These are phyloP conservation scores for Xiphophorus couchianus DNA, from an alignment of 2,113 vertebrate genomes.

Conservation along the genomic window DNA sequence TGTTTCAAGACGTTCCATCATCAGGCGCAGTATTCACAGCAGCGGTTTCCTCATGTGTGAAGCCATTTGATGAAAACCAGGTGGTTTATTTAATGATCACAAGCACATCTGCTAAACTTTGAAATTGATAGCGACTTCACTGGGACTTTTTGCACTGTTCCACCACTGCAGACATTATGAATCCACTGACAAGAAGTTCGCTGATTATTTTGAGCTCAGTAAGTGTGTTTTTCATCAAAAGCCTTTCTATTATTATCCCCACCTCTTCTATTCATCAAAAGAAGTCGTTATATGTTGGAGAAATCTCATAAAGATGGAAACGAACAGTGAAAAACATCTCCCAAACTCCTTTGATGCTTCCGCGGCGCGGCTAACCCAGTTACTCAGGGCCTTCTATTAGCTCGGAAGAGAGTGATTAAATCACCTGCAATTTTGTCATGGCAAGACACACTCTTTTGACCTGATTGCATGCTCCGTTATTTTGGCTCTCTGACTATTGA, in stretches of 20 bases:
- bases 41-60: too few relatives aligned
- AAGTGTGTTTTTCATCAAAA: neutral
- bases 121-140: too few relatives aligned
- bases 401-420: slow-evolving; percentile 16
- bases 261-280: slow-evolving; percentile 1
- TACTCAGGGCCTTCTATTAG: slow-evolving; percentile 2
- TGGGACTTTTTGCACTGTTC: too few relatives aligned
- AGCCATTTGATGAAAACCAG: too few relatives aligned
- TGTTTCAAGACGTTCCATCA: too few relatives aligned
- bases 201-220: neutral
- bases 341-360: slow-evolving; percentile 1
- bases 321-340: neutral
- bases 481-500: slow-evolving; percentile 15
- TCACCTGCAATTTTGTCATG: neutral
- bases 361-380: slow-evolving; percentile 13
- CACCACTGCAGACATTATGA: too few relatives aligned
- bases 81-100: too few relatives aligned
- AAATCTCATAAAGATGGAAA: neutral
- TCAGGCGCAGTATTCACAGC: too few relatives aligned
- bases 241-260: neutral
- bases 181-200: too few relatives aligned
- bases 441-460: slow-evolving; percentile 1
- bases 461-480: slow-evolving; percentile 22
- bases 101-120: too few relatives aligned
- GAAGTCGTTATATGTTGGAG: neutral